phyloP scores from a whole-genome alignment of 2,888 invertebrate species.

The Megalurothrips usitatus region DNA sequence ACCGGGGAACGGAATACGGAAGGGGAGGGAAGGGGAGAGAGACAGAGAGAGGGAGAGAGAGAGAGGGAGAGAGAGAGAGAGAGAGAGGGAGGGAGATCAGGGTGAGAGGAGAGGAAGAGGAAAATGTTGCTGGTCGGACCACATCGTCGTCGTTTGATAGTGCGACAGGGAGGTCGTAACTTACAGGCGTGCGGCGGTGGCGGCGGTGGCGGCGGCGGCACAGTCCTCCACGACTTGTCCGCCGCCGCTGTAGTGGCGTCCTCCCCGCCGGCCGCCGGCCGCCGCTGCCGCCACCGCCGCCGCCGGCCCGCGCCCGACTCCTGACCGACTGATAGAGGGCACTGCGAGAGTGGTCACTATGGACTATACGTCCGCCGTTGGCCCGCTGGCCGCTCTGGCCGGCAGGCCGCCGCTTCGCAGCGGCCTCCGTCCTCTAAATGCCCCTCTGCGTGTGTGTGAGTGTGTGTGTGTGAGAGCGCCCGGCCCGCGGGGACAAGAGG shows the following conservation, averaged over 20 bases:
- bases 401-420: not conserved
- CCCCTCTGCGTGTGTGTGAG: not conserved
- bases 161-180: too few relatives aligned
- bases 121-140: too few relatives aligned
- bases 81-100: not conserved
- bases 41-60: not conserved
- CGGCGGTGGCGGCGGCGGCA: too few relatives aligned
- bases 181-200: too few relatives aligned
- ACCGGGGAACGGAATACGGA: not conserved
- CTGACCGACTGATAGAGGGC: too few relatives aligned
- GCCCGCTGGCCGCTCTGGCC: not conserved
- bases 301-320: too few relatives aligned
- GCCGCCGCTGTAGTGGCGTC: not conserved
- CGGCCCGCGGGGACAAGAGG: not conserved
- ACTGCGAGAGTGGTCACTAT: too few relatives aligned
- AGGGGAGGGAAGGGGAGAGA: not conserved
- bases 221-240: too few relatives aligned
- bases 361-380: not conserved
- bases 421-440: not conserved
- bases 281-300: too few relatives aligned
- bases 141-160: too few relatives aligned
- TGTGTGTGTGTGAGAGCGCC: not conserved
- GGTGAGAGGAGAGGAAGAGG: not conserved
- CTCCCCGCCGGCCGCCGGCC: not conserved
- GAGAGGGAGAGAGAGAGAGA: not conserved